phyloP scores from a whole-genome alignment of 2,113 vertebrate species.

The Abramis brama region DNA sequence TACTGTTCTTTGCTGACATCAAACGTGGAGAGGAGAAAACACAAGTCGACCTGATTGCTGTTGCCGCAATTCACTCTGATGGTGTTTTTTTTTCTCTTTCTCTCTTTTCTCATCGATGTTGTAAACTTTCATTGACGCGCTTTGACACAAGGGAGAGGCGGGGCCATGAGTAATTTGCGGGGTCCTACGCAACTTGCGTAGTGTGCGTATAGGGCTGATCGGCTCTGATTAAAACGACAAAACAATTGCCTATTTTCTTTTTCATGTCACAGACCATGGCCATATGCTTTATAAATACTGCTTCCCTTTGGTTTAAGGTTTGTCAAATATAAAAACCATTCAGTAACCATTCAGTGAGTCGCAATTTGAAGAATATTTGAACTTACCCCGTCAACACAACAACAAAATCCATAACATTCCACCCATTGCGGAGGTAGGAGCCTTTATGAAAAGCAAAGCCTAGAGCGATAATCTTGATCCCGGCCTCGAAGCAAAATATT shows the following conservation, averaged over 20 bases:
- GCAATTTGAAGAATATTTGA: conserved; percentile 42
- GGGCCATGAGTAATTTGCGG: no score
- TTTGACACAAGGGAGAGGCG: no score
- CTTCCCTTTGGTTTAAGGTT: background rate
- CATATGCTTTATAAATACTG: background rate
- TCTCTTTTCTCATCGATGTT: no score
- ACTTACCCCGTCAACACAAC: conserved; percentile 95
- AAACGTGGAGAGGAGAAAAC: no score
- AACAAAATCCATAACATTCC: conserved; percentile 98
- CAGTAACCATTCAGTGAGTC: background rate
- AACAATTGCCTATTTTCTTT: background rate
- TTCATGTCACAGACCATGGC: background rate
- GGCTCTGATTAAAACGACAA: background rate
- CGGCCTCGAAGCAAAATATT: conserved; percentile 97
- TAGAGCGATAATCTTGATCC: conserved; percentile 94
- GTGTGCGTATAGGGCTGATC: no score
- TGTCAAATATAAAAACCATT: background rate
- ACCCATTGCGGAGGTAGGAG: conserved; percentile 92
- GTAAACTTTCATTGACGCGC: no score
- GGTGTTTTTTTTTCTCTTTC: no score
- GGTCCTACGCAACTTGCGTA: no score
- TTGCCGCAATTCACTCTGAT: no score
- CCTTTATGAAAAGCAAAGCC: conserved; percentile 95
- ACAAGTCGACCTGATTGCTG: no score
- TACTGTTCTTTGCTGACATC: no score